These are phyloP conservation scores for Uromys caudimaculatus DNA, from an alignment of 2,797 vertebrate genomes.

Conservation along the genomic window DNA sequence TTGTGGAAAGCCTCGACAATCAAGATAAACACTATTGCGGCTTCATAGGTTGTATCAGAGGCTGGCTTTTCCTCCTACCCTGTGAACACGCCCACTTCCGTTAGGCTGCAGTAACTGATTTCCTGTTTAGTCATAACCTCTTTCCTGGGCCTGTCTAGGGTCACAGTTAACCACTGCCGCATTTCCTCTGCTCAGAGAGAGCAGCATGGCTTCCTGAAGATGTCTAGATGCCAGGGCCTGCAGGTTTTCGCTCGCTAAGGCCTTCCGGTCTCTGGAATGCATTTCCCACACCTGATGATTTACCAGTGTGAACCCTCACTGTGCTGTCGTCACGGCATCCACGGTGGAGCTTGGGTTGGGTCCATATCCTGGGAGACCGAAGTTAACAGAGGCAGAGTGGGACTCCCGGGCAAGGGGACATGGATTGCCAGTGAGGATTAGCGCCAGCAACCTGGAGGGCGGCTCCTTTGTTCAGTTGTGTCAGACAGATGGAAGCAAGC, in stretches of 20 bases:
- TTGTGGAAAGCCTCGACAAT: background rate
- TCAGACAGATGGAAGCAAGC: background rate
- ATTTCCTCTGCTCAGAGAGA: background rate
- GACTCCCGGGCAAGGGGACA: background rate
- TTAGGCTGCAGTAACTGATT: slow-evolving; percentile 59
- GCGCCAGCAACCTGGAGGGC: background rate
- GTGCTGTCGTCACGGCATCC: background rate
- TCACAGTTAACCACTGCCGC: background rate
- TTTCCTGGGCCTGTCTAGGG: slow-evolving; percentile 20
- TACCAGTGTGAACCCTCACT: background rate
- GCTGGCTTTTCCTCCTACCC: background rate
- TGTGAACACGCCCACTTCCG: slow-evolving; percentile 52
- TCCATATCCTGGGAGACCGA: background rate
- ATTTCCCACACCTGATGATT: slow-evolving; percentile 45
- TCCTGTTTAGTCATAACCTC: slow-evolving; percentile 79
- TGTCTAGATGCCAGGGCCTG: background rate
- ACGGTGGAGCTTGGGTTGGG: background rate
- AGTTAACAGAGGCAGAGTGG: background rate
- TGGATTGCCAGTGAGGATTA: background rate
- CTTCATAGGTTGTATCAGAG: background rate
- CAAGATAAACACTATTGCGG: background rate
- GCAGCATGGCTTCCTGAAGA: background rate
- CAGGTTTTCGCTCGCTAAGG: background rate
- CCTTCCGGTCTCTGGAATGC: background rate
- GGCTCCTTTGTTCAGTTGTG: background rate